These are phyloP conservation scores for Myiothlypis chrysogaster DNA, from an alignment of 2,797 vertebrate genomes.

Conservation along the genomic window DNA sequence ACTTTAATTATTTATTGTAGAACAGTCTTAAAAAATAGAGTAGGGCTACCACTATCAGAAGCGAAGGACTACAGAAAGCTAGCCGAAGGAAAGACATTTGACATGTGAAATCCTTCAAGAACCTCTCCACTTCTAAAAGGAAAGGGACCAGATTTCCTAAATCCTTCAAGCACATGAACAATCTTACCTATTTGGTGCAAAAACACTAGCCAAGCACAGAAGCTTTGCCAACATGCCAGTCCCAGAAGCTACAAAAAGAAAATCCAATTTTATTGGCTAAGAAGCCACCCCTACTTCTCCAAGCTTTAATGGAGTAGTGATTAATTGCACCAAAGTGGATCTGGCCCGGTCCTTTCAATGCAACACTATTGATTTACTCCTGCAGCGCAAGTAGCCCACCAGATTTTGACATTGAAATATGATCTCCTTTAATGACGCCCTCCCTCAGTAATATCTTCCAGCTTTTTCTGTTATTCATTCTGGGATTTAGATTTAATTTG, in stretches of 20 bases:
- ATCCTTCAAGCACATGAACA: neutral
- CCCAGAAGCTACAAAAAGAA: neutral
- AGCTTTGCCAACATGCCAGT: neutral
- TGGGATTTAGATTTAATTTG: constrained; percentile 67
- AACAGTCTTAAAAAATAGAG: neutral
- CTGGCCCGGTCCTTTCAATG: constrained; percentile 11
- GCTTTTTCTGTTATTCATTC: constrained; percentile 50
- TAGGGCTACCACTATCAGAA: neutral
- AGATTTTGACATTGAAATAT: constrained; percentile 61
- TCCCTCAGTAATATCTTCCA: constrained; percentile 22
- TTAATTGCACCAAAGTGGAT: constrained; percentile 46
- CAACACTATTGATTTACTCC: constrained; percentile 53
- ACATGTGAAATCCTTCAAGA: neutral
- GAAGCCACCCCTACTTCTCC: neutral
- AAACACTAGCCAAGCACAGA: neutral
- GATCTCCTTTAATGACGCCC: neutral
- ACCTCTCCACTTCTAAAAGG: neutral
- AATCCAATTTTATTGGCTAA: neutral
- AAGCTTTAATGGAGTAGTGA: constrained; percentile 44
- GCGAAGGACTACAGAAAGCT: neutral
- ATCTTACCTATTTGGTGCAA: neutral
- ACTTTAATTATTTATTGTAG: neutral
- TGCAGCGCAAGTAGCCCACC: constrained; percentile 1
- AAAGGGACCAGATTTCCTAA: neutral
- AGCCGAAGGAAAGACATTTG: neutral